Base-by-base conservation (phyloP, 2,113 vertebrate genomes). In the Centropristis striata region DNA sequence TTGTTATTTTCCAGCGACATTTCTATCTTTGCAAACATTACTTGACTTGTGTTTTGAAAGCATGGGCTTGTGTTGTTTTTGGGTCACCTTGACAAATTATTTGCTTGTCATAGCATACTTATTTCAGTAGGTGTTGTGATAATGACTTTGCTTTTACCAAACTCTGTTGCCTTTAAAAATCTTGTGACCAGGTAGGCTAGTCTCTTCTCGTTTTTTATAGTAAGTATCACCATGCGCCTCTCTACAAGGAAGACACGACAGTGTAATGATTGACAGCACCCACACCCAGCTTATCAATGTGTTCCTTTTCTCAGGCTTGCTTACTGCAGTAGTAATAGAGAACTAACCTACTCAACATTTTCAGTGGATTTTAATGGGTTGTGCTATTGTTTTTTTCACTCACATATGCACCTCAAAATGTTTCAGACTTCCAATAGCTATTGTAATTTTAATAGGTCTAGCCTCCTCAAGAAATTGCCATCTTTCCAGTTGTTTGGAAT, bases 241-340 rank as follows among this genome's bases (percentile, higher is more conserved):
- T 23, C 27, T 36, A 72, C 18, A 55, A 60, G 74, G 65, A 72
- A 67, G 51, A 75, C 57, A 37, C 25, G 27, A 20, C 50, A 13
- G 46, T 59, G 46, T 79, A 81, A 86, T 85, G 50, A 81, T 76
- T 90, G 27, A 71, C 70, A 60, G 32, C 25, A 66, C 13, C 42
- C 1, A 5, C 15, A 39, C 60, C 9, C 42, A 23, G 8, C 4
- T 27, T 59, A 9, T 61, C 36, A 60, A 81, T 61, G 46, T 61
- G 27, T 27, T n/a, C 36, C 49, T 51, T 39, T 59, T 53, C 44
- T 71, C n/a, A 32, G 54, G n/a, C 1, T 5, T 36, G 28, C 8
- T 23, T 11, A 9, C 13, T 66, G 42, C 32, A 47, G 20, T 46
- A 23, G 10, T 41, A 46, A 57, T 39, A 46, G 11, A 58, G 9